These are phyloP conservation scores for Calyptomena viridis DNA, from an alignment of 2,113 vertebrate species.

Conservation along the genomic window DNA sequence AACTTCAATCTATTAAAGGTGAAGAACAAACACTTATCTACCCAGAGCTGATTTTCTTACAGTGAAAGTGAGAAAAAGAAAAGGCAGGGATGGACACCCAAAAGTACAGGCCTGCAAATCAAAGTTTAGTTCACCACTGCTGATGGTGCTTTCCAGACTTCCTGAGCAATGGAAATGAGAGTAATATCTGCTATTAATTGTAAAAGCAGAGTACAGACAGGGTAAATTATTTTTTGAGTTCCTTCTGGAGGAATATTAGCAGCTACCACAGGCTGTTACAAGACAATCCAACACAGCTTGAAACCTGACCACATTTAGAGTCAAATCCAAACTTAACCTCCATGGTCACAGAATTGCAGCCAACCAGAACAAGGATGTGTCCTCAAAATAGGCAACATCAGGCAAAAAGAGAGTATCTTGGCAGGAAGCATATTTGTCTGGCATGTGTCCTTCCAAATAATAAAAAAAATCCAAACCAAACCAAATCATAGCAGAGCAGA, in stretches of 20 bases:
- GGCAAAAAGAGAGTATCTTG: neutral
- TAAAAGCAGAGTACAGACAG: neutral
- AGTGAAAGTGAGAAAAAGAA: neutral
- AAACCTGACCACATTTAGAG: neutral
- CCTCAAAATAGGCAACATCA: neutral
- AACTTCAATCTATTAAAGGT: neutral
- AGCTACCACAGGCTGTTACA: neutral
- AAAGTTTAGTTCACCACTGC: neutral
- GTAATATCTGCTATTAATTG: neutral
- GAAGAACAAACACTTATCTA: neutral
- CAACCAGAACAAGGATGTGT: fast-evolving
- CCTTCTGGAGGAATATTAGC: neutral
- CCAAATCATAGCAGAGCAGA: neutral
- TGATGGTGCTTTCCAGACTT: neutral
- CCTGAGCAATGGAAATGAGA: neutral
- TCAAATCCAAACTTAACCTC: neutral
- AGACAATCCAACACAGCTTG: neutral
- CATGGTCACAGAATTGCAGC: neutral
- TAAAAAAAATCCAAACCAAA: neutral
- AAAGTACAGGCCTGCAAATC: neutral
- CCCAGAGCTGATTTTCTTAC: neutral
- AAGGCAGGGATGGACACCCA: neutral
- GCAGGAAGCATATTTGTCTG: neutral
- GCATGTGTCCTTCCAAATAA: fast-evolving
- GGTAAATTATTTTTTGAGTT: neutral